Conservation (phyloP, 2,113 vertebrate genomes). For the Halichoeres trimaculatus region DNA sequence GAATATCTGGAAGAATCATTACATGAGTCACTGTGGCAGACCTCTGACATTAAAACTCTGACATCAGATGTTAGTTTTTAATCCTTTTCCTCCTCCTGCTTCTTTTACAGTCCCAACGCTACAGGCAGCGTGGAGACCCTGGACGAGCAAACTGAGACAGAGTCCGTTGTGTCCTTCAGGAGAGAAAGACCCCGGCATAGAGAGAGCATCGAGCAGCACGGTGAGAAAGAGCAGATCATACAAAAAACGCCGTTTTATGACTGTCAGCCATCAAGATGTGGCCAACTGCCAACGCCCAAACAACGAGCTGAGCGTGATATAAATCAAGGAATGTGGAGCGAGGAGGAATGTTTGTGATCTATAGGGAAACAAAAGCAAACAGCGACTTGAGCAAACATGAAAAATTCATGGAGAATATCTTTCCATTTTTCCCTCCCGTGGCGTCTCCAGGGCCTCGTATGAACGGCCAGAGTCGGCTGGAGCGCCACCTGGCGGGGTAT, state of each 20-base stretch:
- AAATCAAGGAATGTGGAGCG: constrained; percentile 34
- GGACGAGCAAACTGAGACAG: constrained; percentile 90
- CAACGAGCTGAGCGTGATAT: constrained; percentile 31
- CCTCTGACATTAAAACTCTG: neutral
- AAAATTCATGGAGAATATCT: neutral
- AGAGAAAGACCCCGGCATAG: constrained; percentile 88
- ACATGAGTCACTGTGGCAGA: neutral
- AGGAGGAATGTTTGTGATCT: constrained; percentile 34
- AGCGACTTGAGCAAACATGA: constrained; percentile 41
- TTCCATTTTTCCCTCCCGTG: neutral
- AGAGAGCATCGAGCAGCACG: constrained; percentile 87
- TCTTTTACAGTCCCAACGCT: constrained; percentile 84
- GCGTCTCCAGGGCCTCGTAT: constrained; percentile 76
- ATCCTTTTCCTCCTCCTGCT: neutral
- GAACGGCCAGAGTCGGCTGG: constrained; percentile 84
- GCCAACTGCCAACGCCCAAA: constrained; percentile 17
- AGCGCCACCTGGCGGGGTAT: constrained; percentile 89
- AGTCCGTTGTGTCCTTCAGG: constrained; percentile 90
- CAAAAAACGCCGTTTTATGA: neutral
- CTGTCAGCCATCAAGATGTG: constrained; percentile 46
- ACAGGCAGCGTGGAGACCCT: constrained; percentile 90
- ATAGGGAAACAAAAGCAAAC: neutral
- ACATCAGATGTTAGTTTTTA: neutral
- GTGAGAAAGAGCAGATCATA: constrained; percentile 70
- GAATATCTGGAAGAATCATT: neutral